Percentiles rank a stretch among this genome's conserved stretches.
Conservation (phyloP, 2,888 invertebrate species). For the Caenorhabditis sp. region DNA sequence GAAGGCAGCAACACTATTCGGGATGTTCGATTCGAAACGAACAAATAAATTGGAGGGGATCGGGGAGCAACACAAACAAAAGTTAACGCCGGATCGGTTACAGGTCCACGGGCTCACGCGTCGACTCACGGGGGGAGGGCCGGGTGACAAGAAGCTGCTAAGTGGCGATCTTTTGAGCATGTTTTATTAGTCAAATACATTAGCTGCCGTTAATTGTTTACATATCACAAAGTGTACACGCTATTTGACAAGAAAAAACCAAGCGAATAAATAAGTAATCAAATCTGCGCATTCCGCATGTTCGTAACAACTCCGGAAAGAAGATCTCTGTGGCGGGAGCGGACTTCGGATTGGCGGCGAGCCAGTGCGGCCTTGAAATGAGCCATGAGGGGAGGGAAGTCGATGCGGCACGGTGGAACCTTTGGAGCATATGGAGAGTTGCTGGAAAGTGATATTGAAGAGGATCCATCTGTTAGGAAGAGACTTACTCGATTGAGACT, state of each 20-base stretch:
- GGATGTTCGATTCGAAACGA: slow-evolving; percentile 48
- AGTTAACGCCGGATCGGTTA: slow-evolving; percentile 43
- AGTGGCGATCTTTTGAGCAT: slow-evolving; percentile 4
- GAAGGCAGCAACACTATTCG: slow-evolving; percentile 14
- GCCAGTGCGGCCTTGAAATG: slow-evolving; percentile 48
- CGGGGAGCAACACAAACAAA: slow-evolving; percentile 19
- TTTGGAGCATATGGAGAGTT: slow-evolving; percentile 46
- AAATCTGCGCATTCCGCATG: slow-evolving; percentile 37
- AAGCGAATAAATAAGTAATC: slow-evolving; percentile 3
- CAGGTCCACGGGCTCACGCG: slow-evolving; percentile 1
- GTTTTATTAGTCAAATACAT: slow-evolving; percentile 14
- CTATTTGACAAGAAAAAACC: slow-evolving; percentile 5
- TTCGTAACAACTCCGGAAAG: slow-evolving; percentile 44
- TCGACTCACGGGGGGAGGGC: not conserved
- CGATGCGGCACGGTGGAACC: slow-evolving; percentile 41
- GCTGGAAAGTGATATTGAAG: slow-evolving; percentile 9
- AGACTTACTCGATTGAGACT: slow-evolving; percentile 68
- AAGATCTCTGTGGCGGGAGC: slow-evolving; percentile 47
- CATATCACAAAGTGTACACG: slow-evolving; percentile 19
- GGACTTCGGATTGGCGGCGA: slow-evolving; percentile 47
- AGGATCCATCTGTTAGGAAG: not conserved
- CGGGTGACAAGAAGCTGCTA: slow-evolving; percentile 9
- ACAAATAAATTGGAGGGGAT: slow-evolving; percentile 20
- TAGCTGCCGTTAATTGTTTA: slow-evolving; percentile 5
- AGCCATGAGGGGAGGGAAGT: slow-evolving; percentile 47